Base-by-base conservation (phyloP, 2,797 vertebrate genomes). In the Gymnocypris eckloni region DNA sequence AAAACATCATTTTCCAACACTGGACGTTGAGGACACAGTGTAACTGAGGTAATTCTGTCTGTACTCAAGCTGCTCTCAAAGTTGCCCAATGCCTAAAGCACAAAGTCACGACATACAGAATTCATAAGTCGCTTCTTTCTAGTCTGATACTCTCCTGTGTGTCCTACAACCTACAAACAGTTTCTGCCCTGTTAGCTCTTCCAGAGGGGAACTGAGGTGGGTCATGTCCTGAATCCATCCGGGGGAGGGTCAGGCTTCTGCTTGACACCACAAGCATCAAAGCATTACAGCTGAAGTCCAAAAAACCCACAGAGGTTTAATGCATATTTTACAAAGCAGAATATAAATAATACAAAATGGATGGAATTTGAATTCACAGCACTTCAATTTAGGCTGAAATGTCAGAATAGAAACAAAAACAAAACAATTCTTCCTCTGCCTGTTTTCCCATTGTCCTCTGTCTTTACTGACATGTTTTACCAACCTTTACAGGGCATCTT, bases 41-140 rank as follows among this genome's bases (percentile, higher is more conserved):
- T 79, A 79, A 71, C 67, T 28, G 11, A 56, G 64, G 79, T 84
- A 87, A 80, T 82, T 66, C n/a, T 10, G 20, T 61, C 4, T 73
- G 82, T 77, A 76, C 48, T 85, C 28, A 6, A 71, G 41, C 41
- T 59, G 25, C 28, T 88, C 66, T 43, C 22, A 28, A 6, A 85
- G 78, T 28, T 86, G 83, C 69, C 77, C 50, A 1, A 80, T 76
- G 88, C 82, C 79, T 83, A 61, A 64, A 79, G 76, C 82, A 86
- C 79, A 89, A 89, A 89, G 67, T 37, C 76, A 37, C 48, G 72
- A 86, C 86, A 89, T 88, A 90, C 64, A 75, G 86, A 88, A 90
- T 89, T 88, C 50, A 89, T 89, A 88, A 88, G 84, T 89, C 50
- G 25, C 70, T 79, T 87, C 75, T 82, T 85, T 79, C 78, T 79